Conservation (phyloP, 1,140 invertebrate genomes). For the Diachasmimorpha longicaudata region DNA sequence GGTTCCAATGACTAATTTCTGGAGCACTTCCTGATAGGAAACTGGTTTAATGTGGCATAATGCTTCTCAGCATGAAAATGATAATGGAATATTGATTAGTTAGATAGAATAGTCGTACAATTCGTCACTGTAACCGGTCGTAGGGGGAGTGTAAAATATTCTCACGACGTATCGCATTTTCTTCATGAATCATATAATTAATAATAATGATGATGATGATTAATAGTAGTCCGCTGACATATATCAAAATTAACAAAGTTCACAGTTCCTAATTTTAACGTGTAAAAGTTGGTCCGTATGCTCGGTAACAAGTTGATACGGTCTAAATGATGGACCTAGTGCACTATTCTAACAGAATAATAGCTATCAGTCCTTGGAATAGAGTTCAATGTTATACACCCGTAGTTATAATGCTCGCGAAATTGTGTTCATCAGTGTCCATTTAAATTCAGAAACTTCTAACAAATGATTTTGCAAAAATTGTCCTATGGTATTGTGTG, state of each 20-base stretch:
- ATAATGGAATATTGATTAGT: neutral
- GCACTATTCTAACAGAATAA: neutral
- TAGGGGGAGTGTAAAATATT: no score
- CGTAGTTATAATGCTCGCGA: neutral
- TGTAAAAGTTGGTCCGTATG: neutral
- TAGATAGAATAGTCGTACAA: no score
- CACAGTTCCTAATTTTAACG: neutral
- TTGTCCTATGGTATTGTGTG: no score
- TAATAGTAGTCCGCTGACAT: neutral
- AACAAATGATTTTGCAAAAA: no score
- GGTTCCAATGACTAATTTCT: no score
- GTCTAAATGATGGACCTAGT: neutral
- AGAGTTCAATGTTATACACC: neutral
- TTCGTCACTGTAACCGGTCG: no score
- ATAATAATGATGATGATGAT: neutral
- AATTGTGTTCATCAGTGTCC: neutral
- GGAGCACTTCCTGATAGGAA: neutral
- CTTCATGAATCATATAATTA: no score
- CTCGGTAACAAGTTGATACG: neutral
- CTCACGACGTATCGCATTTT: no score
- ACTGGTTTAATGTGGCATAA: neutral
- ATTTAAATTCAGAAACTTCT: neutral
- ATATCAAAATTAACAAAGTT: neutral
- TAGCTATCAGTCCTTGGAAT: neutral
- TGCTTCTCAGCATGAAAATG: neutral